Percentiles rank a stretch among this genome's conserved stretches.
phyloP scores from a whole-genome alignment of 2,113 vertebrate species.

The Phaethon lepturus region DNA sequence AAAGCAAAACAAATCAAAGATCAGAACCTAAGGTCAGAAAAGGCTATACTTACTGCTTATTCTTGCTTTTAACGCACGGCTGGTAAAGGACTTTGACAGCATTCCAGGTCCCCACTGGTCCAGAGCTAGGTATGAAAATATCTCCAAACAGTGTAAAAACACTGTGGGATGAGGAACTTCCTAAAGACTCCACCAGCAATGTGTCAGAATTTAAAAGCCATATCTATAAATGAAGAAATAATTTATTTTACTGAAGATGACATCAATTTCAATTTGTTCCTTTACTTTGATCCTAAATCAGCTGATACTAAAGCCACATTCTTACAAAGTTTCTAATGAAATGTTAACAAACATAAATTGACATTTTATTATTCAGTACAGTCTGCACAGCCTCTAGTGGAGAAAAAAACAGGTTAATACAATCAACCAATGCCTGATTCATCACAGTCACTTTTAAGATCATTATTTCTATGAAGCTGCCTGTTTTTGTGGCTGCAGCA shows the following conservation, averaged over 20 bases:
- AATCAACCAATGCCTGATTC: background rate
- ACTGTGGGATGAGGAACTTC: conserved; percentile 32
- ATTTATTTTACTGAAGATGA: conserved; percentile 14
- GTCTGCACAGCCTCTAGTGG: background rate
- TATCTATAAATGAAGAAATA: conserved; percentile 77
- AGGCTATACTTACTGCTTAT: conserved; percentile 85
- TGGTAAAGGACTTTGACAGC: conserved; percentile 91
- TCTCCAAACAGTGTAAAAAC: conserved; percentile 71
- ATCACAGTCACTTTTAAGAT: background rate
- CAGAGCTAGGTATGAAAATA: conserved; percentile 1
- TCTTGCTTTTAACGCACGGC: conserved; percentile 78
- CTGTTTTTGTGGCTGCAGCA: background rate
- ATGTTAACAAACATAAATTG: background rate
- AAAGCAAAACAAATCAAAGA: background rate
- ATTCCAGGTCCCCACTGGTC: conserved; percentile 64
- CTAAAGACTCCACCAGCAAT: conserved; percentile 81
- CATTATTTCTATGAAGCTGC: background rate
- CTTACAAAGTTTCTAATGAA: background rate
- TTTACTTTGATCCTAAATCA: background rate
- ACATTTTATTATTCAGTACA: background rate
- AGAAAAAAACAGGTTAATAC: background rate
- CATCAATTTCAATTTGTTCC: background rate
- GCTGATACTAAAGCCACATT: background rate
- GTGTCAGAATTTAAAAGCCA: conserved; percentile 96
- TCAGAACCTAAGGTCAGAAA: background rate